Conservation (phyloP, 1,140 invertebrate genomes). For the Lepeophtheirus salmonis region DNA sequence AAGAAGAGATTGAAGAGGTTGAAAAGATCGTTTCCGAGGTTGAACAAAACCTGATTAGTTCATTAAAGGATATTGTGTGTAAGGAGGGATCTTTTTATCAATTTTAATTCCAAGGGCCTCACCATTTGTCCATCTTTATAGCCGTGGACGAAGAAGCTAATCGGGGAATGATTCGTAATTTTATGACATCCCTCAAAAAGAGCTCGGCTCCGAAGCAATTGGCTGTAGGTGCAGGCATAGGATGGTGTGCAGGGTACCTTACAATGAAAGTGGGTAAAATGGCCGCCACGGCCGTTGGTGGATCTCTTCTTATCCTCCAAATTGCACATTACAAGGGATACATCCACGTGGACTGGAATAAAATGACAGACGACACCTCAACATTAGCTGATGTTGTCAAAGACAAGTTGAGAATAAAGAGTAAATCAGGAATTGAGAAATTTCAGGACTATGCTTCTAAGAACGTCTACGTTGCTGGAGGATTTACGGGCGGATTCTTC, state of each 20-base stretch:
- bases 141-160: slow-evolving; percentile 36
- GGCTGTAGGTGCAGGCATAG: slow-evolving; percentile 57
- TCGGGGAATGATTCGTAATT: slow-evolving; percentile 36
- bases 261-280: slow-evolving; percentile 79
- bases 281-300: slow-evolving; percentile 65
- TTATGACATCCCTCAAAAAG: slow-evolving; percentile 39
- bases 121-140: not conserved
- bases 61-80: not conserved
- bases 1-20: slow-evolving; percentile 28
- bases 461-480: slow-evolving; percentile 54
- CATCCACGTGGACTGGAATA: slow-evolving; percentile 37
- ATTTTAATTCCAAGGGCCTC: not conserved
- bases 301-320: slow-evolving; percentile 68
- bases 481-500: slow-evolving; percentile 66
- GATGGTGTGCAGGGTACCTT: slow-evolving; percentile 73
- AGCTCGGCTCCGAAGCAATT: slow-evolving; percentile 67
- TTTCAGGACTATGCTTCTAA: slow-evolving; percentile 39
- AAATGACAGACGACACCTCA: slow-evolving; percentile 14
- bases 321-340: slow-evolving; percentile 79
- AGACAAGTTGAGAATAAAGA: slow-evolving; percentile 10
- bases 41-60: slow-evolving; percentile 29
- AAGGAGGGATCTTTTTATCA: not conserved
- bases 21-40: slow-evolving; percentile 41
- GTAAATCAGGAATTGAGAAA: slow-evolving; percentile 8
- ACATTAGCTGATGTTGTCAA: slow-evolving; percentile 13